Base-by-base conservation (phyloP, 2,113 vertebrate species). In the Gobiocypris rarus region DNA sequence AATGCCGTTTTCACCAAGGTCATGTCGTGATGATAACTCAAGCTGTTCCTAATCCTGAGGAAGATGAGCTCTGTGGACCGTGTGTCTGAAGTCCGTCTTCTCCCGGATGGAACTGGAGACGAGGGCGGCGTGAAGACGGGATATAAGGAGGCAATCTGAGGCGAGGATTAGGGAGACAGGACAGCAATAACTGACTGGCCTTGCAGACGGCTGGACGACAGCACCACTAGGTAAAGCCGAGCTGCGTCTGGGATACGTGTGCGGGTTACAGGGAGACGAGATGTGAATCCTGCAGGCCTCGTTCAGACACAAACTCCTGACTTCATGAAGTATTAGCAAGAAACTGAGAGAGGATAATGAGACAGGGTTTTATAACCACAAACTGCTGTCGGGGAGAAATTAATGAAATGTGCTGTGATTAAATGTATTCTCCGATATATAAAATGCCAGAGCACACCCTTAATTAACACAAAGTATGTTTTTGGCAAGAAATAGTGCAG, bases 381-480 rank as follows among this genome's bases (percentile, higher is more conserved):
- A 76, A 41, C 75, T 77, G 75, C 52, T 77, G 11, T 76, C 58
- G 75, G 58, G 43, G 19, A 65, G 58, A 48, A 34, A 50, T 26
- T 0, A 34, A 71, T 41, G 3, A 59, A 77, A 5, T n/a, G 22
- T n/a, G 52, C 75, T n/a, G 5, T 58, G 75, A 77, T 41, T 15
- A 38, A 77, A 58, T 58, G 5, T 17, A n/a, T 80, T 75, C 75
- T 76, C 56, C 34, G 5, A 48, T 86, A 82, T 82, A 76, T 82
- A n/a, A 48, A 67, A 38, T 63, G 48, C 5, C 45, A 24, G 10
- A 80, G 14, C 69, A 52, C 52, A 75, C 54, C 67, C 58, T 74
- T 74, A 76, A 86, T 86, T 82, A 82, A 38, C 71, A 82, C 59
- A 45, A 43, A 86, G 84, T 86, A 38, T 52, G n/a, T 48, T 86